phyloP scores from a whole-genome alignment of 2,888 invertebrate species.

The Ectemnius lituratus region DNA sequence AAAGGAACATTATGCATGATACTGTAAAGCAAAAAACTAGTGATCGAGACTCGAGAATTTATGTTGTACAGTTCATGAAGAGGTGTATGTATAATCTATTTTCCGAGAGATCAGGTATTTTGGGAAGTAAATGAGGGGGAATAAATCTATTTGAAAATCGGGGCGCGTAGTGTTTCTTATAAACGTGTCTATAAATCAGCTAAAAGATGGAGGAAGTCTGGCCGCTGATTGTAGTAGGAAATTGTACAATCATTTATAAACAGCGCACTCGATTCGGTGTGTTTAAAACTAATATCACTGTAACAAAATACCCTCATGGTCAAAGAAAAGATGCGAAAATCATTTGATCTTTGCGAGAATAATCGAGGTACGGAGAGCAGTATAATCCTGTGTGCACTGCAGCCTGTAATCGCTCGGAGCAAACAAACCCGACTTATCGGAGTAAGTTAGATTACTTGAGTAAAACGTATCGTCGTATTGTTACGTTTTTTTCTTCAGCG shows the following conservation, averaged over 20 bases:
- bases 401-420: constrained; percentile 9
- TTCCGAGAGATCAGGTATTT: constrained; percentile 38
- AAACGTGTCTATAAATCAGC: constrained; percentile 16
- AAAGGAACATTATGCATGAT: constrained; percentile 14
- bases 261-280: background rate
- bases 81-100: constrained; percentile 45
- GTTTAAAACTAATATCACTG: constrained; percentile 6
- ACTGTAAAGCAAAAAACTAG: constrained; percentile 7
- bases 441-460: background rate
- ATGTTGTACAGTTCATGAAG: constrained; percentile 40
- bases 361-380: constrained; percentile 17
- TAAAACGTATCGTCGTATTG: background rate
- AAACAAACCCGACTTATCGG: background rate
- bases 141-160: constrained; percentile 46
- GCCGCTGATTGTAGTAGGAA: background rate
- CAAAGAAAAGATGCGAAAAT: background rate
- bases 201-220: background rate
- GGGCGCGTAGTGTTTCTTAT: background rate
- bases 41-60: constrained; percentile 39
- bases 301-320: too few species aligned
- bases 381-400: constrained; percentile 11
- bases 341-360: background rate
- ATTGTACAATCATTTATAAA: constrained; percentile 8
- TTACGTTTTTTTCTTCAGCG: background rate
- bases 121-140: constrained; percentile 34